Conservation (phyloP, 2,113 vertebrate genomes). For the Dryoscopus gambensis region DNA sequence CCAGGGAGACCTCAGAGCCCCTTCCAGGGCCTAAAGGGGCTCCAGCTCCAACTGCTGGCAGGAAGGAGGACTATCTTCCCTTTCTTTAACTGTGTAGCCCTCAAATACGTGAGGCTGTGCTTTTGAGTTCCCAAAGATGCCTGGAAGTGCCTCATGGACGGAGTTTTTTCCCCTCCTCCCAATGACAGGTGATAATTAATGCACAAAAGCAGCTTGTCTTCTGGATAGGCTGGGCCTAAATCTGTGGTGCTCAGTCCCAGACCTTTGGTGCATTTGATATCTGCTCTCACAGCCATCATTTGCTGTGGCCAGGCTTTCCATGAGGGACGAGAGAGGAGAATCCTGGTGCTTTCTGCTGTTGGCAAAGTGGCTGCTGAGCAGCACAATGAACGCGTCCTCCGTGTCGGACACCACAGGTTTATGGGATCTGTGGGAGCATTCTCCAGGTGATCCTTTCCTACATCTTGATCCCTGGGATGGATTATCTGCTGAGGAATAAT, state of each 20-base stretch:
- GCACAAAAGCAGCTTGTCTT: not conserved
- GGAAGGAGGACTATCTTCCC: not conserved
- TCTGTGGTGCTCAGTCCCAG: not conserved
- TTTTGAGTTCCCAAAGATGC: not conserved
- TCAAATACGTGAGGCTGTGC: not conserved
- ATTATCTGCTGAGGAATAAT: not conserved
- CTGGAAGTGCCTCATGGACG: not conserved
- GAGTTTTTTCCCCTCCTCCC: not conserved
- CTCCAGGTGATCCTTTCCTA: not conserved
- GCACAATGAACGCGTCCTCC: fast-evolving
- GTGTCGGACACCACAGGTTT: fast-evolving
- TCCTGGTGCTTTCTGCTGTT: not conserved
- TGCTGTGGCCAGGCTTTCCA: not conserved
- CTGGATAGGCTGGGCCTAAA: not conserved
- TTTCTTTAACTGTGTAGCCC: not conserved
- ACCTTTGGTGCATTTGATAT: fast-evolving
- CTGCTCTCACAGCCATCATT: not conserved
- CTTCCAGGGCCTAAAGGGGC: not conserved
- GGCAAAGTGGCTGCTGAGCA: not conserved
- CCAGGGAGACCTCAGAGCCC: not conserved
- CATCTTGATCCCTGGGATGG: not conserved
- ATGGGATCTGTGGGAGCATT: not conserved
- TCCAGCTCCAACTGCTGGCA: not conserved
- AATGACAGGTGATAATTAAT: not conserved
- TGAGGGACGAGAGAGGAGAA: not conserved